Evolutionary conservation across 2,797 vertebrate species (phyloP), one percentile per base, ranked within the genome.

Genomic region (Paramormyrops hopkinsi): DNA sequence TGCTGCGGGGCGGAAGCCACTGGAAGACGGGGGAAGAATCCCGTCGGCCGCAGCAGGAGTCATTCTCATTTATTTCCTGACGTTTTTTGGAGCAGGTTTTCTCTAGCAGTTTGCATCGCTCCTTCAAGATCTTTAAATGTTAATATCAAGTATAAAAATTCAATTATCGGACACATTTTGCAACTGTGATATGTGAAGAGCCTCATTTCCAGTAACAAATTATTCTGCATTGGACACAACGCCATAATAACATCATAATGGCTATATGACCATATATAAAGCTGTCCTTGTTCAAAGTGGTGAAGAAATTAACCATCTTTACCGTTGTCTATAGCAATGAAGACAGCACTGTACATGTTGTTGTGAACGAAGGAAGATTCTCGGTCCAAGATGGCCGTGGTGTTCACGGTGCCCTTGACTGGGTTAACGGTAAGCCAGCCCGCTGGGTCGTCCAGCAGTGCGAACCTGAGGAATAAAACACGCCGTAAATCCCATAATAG

Each of bases 241-340:
- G 62, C 2, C 9, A 88, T 88, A 51, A 54, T 25, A 54, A 87
- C 50, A 82, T 22, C 41, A 46, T 82, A 82, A 82, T 82, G 37
- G 41, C n/a, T 46, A 11, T 46, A 82, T 82, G 19, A 82, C 17
- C 76, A 82, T 76, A 76, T 76, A 76, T 76, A 76, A 41, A 41
- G 69, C 33, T 41, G 33, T 76, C 33, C 33, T 37, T 41, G 69
- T 76, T 41, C 12, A 7, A 41, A 86, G 84, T 29, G 5, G 25
- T 37, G 56, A 87, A 25, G 12, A 87, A 44, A 19, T 41, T 53
- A 87, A 48, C 33, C 3, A n/a, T 3, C 25, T 94, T 97, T 94
- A 99, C 98, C 98, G 0, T 97, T 98, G 92, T 99, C 98, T 22
- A 96, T 97, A 79, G 98, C 98, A 90, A 98, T 95, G 93, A 99